Evolutionary conservation across 1,140 invertebrate genomes (phyloP), one percentile per base, ranked within the genome.

Genomic region (Aphis gossypii): DNA sequence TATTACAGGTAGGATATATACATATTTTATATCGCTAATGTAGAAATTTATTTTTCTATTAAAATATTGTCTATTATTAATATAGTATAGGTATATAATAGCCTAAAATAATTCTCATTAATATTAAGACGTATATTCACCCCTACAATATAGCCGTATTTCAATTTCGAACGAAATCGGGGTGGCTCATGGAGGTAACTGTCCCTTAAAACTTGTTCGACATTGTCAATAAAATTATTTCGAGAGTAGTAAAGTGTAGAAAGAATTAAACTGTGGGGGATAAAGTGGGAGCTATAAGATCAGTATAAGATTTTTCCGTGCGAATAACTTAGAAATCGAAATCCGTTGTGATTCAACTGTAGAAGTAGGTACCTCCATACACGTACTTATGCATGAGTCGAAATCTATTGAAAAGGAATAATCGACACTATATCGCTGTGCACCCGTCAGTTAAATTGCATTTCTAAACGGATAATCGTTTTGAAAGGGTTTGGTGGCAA

Each of bases 81-180:
- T 41, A 41, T 41, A 41, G 38, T 41, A 41, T 2, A 41, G 38
- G 3, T 41, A 3, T 41, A 41, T 1, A 41, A 41, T 41, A 41
- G 35, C 35, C 35, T 35, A 35, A 35, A 35, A 35, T 35, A 35
- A 35, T 35, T 35, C 1, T 35, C 35, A 35, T 0, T 35, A 35
- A 35, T 35, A 35, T 35, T 35, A 35, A 35, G 1, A 35, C 35
- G 35, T 35, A 35, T 35, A 54, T 89, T 89, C 87, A 56, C 87
- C 87, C 87, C 87, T 89, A 41, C n/a, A 51, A 68, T 84, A 82
- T 41, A n/a, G 48, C 35, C 35, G 87, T 89, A 89, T 89, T 89
- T 89, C 87, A 89, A 89, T 89, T 89, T 89, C 87, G 35, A n/a
- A 41, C 87, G 87, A 89, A 89, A 89, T 89, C 87, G 51, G 48